Conservation (phyloP, 2,113 vertebrate species). For the Cepphus grylle region DNA sequence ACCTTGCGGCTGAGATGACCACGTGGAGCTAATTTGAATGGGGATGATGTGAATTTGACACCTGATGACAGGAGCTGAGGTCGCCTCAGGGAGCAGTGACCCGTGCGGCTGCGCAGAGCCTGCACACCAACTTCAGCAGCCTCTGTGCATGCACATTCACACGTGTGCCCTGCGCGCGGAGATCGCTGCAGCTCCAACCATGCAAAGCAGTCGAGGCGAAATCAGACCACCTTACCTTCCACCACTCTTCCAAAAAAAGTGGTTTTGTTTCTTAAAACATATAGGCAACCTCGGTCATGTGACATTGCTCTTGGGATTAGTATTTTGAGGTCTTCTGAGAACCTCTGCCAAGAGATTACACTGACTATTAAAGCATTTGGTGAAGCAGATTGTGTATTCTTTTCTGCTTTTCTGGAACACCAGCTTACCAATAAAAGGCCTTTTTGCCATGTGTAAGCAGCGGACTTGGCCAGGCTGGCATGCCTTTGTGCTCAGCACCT, state of each 20-base stretch:
- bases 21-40: not conserved
- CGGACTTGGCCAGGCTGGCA: not conserved
- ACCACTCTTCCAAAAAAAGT: not conserved
- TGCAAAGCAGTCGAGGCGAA: not conserved
- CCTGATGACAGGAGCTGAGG: not conserved
- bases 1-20: fast-evolving
- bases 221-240: not conserved
- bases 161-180: not conserved
- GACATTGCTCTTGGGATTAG: not conserved
- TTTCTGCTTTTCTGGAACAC: not conserved
- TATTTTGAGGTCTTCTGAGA: not conserved
- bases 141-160: not conserved
- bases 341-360: not conserved
- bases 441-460: not conserved
- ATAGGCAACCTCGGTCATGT: not conserved
- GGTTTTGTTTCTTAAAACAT: not conserved
- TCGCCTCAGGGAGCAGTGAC: not conserved
- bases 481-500: not conserved
- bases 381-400: not conserved
- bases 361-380: not conserved
- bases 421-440: not conserved
- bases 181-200: not conserved
- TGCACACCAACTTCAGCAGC: not conserved
- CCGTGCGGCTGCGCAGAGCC: fast-evolving
- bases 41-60: not conserved